A percentile compares a stretch with the other conserved stretches of the same genome.
These are phyloP conservation scores for Atta cephalotes DNA, from an alignment of 1,140 invertebrate species.

Conservation along the genomic window DNA sequence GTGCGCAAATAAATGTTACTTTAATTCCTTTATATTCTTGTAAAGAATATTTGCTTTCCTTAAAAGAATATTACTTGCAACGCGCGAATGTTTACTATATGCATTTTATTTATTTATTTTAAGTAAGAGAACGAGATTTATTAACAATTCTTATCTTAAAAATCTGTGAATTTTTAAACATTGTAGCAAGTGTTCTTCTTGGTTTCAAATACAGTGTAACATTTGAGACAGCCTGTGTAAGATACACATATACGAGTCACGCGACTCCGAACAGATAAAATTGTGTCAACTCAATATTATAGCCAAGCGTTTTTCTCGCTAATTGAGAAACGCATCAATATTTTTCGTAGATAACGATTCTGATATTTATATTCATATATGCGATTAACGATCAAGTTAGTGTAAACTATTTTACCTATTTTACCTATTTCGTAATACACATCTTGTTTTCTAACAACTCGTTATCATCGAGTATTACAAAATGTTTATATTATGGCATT, in stretches of 20 bases:
- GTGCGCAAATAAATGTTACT: neutral
- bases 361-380: neutral
- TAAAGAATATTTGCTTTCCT: neutral
- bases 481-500: neutral
- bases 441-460: constrained; percentile 33
- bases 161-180: neutral
- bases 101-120: neutral
- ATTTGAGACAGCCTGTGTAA: neutral
- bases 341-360: constrained; percentile 29
- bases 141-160: constrained; percentile 9
- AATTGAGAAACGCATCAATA: constrained; percentile 35
- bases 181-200: neutral
- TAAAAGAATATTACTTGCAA: neutral
- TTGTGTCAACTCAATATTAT: constrained; percentile 5
- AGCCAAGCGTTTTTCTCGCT: constrained; percentile 1
- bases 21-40: neutral
- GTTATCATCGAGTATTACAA: constrained; percentile 15
- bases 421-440: neutral
- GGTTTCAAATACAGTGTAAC: neutral
- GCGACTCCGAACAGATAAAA: constrained; percentile 19
- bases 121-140: neutral
- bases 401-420: constrained; percentile 34
- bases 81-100: too few relatives aligned
- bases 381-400: neutral
- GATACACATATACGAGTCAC: constrained; percentile 8